Evolutionary conservation across 2,113 vertebrate species (phyloP), one percentile per base, ranked within the genome.

Genomic region (Myrmecophaga tridactyla): DNA sequence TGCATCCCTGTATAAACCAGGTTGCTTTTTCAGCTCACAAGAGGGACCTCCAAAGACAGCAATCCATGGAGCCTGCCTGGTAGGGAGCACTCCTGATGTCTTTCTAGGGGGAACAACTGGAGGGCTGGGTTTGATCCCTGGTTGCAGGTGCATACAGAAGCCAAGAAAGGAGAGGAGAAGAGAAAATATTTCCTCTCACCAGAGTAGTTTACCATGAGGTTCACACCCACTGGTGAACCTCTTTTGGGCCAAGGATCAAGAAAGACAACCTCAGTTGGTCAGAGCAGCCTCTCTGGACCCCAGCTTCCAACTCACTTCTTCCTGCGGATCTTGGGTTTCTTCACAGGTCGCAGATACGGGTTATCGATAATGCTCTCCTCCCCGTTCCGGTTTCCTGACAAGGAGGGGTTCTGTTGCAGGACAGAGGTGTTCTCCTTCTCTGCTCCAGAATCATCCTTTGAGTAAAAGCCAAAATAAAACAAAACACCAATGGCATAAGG

Each of bases 291-390:
- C 65, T 58, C 46, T 2, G 89, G 63, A 36, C 78, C 85, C 83
- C 27, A 12, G 90, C 65, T 72, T 81, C 82, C 69, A 67, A 53
- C 94, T 99, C 98, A 99, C 97, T 99, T 99, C 99, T 99, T 99
- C 97, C 99, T 98, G 95, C 99, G 99, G 89, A 99, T 99, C 98
- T 99, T 99, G 96, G 99, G 99, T 86, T 99, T 99, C 97, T 99
- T 99, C 78, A 99, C 99, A 0, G 99, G 99, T 4, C 99, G 97
- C n/a, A 99, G 99, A 67, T 99, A 99, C 12, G 99, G 99, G 53
- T 99, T 99, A 98, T 99, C 99, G 4, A 99, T 99, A 96, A 99
- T 3, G 11, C 97, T 99, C 86, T 99, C 99, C 75, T 99, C 99
- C 10, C 96, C 99, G 0, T 97, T 98, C 73, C 99, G 99, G 70